Conservation (phyloP, 2,113 vertebrate genomes). For the Caranx melampygus region DNA sequence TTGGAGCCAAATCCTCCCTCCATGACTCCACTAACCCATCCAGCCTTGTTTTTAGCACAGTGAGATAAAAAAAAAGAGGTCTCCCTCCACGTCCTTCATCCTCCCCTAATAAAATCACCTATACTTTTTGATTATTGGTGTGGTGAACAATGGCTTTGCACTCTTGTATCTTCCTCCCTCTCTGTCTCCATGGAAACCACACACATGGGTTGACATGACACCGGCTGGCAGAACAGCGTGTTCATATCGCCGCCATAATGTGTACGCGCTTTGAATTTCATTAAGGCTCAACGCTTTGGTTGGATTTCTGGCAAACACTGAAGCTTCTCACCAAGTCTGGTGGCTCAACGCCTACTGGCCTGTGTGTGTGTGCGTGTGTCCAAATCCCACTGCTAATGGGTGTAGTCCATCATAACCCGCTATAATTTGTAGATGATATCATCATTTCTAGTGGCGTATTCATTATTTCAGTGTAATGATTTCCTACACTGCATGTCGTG, state of each 20-base stretch:
- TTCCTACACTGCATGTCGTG: background rate
- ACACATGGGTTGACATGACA: constrained; percentile 39
- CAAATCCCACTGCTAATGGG: background rate
- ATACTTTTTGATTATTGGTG: constrained; percentile 2
- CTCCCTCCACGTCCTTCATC: too few species aligned
- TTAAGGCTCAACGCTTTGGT: constrained; percentile 42
- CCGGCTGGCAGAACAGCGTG: constrained; percentile 38
- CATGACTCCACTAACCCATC: constrained; percentile 46
- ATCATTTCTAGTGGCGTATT: constrained; percentile 21
- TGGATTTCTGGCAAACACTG: constrained; percentile 19
- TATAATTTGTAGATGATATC: constrained; percentile 47
- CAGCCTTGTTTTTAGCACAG: background rate
- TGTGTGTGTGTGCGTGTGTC: constrained; percentile 11
- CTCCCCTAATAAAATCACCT: background rate
- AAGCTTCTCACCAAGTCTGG: background rate
- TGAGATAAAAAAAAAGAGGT: background rate
- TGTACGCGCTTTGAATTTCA: constrained; percentile 42
- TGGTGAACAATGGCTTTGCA: constrained; percentile 1
- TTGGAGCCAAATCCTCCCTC: constrained; percentile 55
- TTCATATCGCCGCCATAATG: constrained; percentile 35
- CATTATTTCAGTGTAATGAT: constrained; percentile 34
- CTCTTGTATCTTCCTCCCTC: constrained; percentile 36
- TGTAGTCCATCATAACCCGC: constrained; percentile 26
- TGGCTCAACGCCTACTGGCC: constrained; percentile 1
- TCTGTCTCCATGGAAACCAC: constrained; percentile 70